phyloP scores from a whole-genome alignment of 2,797 vertebrate genomes.

The Megaceryle alcyon region DNA sequence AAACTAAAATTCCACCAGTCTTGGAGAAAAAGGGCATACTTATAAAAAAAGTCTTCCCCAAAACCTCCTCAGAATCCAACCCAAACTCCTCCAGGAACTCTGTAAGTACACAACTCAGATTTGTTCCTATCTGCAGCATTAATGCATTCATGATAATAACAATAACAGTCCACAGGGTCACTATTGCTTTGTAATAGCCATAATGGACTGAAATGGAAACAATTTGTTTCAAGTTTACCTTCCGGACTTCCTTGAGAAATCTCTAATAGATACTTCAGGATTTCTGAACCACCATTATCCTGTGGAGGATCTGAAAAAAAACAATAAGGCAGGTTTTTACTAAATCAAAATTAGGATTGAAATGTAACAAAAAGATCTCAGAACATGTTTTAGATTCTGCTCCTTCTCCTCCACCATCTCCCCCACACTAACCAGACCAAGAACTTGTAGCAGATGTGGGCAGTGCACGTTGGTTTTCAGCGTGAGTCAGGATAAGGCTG shows the following conservation, averaged over 20 bases:
- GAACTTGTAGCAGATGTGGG: not conserved
- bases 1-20: not conserved
- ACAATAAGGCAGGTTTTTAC: not conserved
- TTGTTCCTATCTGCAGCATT: not conserved
- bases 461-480: not conserved
- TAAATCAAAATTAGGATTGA: not conserved
- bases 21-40: not conserved
- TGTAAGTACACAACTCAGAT: not conserved
- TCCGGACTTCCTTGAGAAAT: conserved; percentile 91
- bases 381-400: not conserved
- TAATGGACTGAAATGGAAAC: not conserved
- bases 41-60: not conserved
- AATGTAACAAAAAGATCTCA: not conserved
- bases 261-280: conserved; percentile 92
- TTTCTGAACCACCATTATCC: conserved; percentile 94
- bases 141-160: not conserved
- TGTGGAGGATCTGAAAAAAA: conserved; percentile 88
- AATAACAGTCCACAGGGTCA: not conserved
- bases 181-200: not conserved
- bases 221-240: conserved; percentile 78
- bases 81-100: not conserved
- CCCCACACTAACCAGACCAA: not conserved
- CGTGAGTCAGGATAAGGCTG: not conserved
- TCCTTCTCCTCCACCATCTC: not conserved
- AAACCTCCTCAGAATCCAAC: not conserved